Evolutionary conservation across 2,888 invertebrate species (phyloP), one percentile per base, ranked within the genome.

Genomic region (Eilema caniola): DNA sequence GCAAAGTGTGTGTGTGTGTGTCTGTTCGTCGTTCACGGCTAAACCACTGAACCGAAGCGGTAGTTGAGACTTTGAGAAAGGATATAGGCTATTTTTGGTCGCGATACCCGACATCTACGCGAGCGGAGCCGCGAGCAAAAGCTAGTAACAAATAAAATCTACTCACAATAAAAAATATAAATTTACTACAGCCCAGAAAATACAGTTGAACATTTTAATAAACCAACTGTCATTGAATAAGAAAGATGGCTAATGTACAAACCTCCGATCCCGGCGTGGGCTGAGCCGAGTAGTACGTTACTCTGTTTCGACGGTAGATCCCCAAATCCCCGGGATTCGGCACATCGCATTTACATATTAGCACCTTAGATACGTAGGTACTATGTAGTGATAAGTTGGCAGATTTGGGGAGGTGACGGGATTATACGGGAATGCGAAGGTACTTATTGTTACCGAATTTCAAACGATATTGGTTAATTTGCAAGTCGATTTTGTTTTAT

Each of bases 291-390:
- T 76, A 75, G 76, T 82, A 80, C 76, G 81, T 85, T 85, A 84
- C 83, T 83, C 82, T 78, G 83, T 83, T 84, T 82, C 71, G 76
- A 68, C 77, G 76, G 66, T 62, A 69, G 28, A 80, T 76, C 75
- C 72, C 70, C 63, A 69, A 77, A 79, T 81, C 71, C 80, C 73
- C 63, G 66, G 83, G 79, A 80, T 83, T 76, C 70, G 59, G 69
- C 64, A 47, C 74, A 62, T 66, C 80, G 68, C 72, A 85, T 86
- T 86, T 84, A 85, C 86, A 86, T 86, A 83, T 84, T 83, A 85
- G 74, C 82, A 76, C 81, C 71, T 71, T 64, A 33, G 64, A 67
- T 67, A 41, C 60, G 56, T n/a, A n/a, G n/a, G n/a, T 28, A 67
- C 65, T 62, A 41, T 53, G 61, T 28, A 67, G 67, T 62, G 72